A percentile compares a stretch with the other conserved stretches of the same genome.
phyloP scores from a whole-genome alignment of 2,888 invertebrate genomes.

The Apoda limacodes region DNA sequence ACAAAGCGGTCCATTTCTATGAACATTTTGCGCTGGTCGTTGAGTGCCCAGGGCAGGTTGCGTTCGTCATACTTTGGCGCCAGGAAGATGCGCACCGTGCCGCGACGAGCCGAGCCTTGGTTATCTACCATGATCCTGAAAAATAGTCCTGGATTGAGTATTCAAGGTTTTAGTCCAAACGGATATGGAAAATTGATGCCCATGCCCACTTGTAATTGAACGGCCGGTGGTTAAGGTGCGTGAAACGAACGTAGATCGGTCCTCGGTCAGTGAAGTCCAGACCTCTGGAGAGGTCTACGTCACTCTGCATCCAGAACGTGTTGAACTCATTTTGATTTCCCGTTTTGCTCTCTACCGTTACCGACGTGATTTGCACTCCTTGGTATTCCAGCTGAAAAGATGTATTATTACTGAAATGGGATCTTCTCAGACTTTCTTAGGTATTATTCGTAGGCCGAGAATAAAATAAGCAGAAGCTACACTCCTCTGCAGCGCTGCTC shows the following conservation, averaged over 20 bases:
- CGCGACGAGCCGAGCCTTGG: slow-evolving; percentile 48
- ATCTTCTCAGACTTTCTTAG: no score
- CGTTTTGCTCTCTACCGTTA: slow-evolving; percentile 54
- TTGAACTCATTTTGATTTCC: slow-evolving; percentile 68
- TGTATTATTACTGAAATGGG: no score
- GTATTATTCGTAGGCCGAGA: no score
- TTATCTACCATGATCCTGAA: slow-evolving; percentile 64
- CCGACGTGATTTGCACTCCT: slow-evolving; percentile 65
- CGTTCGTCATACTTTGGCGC: slow-evolving; percentile 78
- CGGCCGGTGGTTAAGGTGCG: slow-evolving; percentile 81
- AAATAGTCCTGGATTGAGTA: no score
- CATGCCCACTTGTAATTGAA: slow-evolving; percentile 76
- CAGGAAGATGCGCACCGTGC: slow-evolving; percentile 78
- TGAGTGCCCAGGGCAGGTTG: slow-evolving; percentile 71
- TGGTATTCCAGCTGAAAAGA: slow-evolving; percentile 72
- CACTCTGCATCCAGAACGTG: no score
- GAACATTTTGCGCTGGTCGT: slow-evolving; percentile 76
- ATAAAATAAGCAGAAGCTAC: no score
- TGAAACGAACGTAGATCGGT: slow-evolving; percentile 76
- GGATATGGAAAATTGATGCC: no score
- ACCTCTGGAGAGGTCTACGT: slow-evolving; percentile 85
- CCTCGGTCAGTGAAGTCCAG: slow-evolving; percentile 82
- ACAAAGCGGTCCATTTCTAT: slow-evolving; percentile 81
- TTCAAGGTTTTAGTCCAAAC: no score
- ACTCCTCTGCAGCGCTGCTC: no score